phyloP scores from a whole-genome alignment of 92 coral and sea anemone species.

The Paragorgia papillata region DNA sequence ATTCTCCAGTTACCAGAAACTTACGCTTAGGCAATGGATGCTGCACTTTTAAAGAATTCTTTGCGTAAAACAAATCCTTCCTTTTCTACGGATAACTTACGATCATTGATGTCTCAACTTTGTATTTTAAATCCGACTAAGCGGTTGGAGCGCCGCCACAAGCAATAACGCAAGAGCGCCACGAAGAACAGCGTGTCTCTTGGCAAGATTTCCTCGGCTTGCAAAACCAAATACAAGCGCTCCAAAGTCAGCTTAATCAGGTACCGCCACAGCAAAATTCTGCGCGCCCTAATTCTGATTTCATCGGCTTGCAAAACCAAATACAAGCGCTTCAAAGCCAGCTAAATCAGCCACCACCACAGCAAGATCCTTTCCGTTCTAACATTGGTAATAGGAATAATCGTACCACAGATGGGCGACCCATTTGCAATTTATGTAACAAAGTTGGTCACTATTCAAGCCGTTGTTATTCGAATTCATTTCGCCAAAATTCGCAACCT shows the following conservation, averaged over 20 bases:
- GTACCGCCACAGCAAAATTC: not conserved
- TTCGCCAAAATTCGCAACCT: not conserved
- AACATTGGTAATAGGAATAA: slow-evolving; percentile 20
- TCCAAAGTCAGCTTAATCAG: slow-evolving; percentile 7
- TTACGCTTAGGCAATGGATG: not conserved
- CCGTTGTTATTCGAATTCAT: not conserved
- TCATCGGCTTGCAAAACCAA: not conserved
- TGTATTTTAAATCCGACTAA: too few species aligned
- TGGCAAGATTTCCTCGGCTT: not conserved
- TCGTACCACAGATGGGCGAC: slow-evolving; percentile 27
- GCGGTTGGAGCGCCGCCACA: too few species aligned
- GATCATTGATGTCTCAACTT: too few species aligned
- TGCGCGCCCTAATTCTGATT: not conserved
- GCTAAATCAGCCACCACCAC: not conserved
- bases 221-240: not conserved
- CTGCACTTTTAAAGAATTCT: slow-evolving; percentile 7
- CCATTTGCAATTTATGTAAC: slow-evolving; percentile 32
- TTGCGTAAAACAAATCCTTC: not conserved
- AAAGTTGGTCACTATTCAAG: slow-evolving; percentile 8
- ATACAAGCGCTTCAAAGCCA: not conserved
- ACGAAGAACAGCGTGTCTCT: too few species aligned
- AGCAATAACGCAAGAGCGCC: too few species aligned
- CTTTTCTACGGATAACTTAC: too few species aligned
- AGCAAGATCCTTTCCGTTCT: not conserved
- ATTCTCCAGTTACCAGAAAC: slow-evolving; percentile 17